Evolutionary conservation across 2,797 vertebrate genomes (phyloP).

Genomic region (Syngnathus acus): DNA sequence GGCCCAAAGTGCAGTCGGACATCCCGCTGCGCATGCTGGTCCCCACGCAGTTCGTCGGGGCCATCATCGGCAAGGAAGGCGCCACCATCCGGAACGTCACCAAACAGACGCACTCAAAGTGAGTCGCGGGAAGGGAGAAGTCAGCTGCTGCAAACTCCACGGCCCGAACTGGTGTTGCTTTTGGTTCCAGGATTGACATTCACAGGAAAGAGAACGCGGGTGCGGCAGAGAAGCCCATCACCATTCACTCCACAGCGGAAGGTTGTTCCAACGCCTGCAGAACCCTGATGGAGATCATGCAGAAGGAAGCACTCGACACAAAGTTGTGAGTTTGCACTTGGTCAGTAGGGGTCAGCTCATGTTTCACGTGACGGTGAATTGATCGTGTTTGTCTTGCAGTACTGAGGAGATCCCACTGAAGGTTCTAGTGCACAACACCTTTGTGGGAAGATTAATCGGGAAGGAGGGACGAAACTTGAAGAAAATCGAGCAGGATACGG

Average conservation of each 20-base stretch:
- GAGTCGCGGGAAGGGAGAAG: conserved; percentile 26
- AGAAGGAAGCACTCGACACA: conserved; percentile 96
- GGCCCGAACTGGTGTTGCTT: not conserved
- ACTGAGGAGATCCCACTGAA: conserved; percentile 97
- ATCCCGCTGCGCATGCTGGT: conserved; percentile 90
- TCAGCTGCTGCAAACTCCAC: not conserved
- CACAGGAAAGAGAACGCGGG: conserved; percentile 98
- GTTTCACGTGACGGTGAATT: not conserved
- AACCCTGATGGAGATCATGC: conserved; percentile 99
- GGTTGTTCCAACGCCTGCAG: conserved; percentile 91
- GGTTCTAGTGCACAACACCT: conserved; percentile 97
- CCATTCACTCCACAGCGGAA: conserved; percentile 94
- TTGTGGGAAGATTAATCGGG: conserved; percentile 93
- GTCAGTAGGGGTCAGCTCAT: not conserved
- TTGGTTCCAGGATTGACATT: conserved; percentile 87
- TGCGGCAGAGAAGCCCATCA: conserved; percentile 97
- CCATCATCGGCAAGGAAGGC: conserved; percentile 97
- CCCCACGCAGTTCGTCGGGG: conserved; percentile 95
- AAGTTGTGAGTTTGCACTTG: conserved; percentile 83
- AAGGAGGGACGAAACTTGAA: conserved; percentile 98
- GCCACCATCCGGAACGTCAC: conserved; percentile 97
- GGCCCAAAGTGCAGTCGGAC: conserved; percentile 87
- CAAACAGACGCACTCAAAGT: conserved; percentile 99
- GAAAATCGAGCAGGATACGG: conserved; percentile 96
- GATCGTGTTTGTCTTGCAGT: conserved; percentile 57